A percentile compares a stretch with the other conserved stretches of the same genome.
These are phyloP conservation scores for Anas platyrhynchos DNA, from an alignment of 2,113 vertebrate genomes.

Conservation along the genomic window DNA sequence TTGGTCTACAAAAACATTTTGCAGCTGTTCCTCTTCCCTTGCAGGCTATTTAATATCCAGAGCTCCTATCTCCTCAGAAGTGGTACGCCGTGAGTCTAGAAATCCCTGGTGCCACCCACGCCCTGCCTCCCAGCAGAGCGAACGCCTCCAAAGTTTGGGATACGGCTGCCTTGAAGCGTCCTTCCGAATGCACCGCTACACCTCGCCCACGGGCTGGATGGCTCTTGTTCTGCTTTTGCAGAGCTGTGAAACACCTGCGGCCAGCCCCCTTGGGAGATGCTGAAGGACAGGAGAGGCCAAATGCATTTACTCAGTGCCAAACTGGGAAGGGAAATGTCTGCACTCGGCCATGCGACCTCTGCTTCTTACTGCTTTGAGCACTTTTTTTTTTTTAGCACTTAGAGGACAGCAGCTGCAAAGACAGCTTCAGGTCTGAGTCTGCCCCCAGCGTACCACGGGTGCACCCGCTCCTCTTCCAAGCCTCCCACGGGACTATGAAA, in stretches of 20 bases:
- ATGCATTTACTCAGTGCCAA: neutral
- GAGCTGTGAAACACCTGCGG: neutral
- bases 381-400: neutral
- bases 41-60: neutral
- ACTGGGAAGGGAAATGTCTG: neutral
- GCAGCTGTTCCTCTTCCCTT: neutral
- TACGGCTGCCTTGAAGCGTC: neutral
- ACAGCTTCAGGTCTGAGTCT: fast-evolving
- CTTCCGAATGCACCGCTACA: neutral
- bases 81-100: neutral
- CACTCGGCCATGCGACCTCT: fast-evolving
- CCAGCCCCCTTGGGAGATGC: fast-evolving
- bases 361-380: neutral
- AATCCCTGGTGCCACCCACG: neutral
- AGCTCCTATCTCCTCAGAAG: neutral
- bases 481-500: neutral
- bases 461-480: neutral
- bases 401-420: fast-evolving
- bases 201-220: fast-evolving
- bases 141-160: neutral
- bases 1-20: neutral
- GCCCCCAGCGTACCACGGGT: fast-evolving
- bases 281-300: neutral
- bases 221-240: neutral
- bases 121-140: neutral